A percentile compares a stretch with the other conserved stretches of the same genome.
phyloP scores from a whole-genome alignment of 2,113 vertebrate genomes.

The Charadrius vociferus region DNA sequence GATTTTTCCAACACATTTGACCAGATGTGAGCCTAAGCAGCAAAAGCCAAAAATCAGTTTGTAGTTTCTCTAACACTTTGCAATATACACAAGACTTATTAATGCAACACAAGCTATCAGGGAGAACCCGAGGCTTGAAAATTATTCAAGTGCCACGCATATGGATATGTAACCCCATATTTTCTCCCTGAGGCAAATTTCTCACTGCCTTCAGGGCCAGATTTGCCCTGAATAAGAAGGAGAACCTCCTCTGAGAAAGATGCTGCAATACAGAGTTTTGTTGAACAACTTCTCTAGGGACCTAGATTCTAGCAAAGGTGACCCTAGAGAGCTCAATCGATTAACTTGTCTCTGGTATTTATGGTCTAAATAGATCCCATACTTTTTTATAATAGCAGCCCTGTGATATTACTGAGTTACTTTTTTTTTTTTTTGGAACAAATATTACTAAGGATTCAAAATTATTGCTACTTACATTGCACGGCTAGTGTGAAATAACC shows the following conservation, averaged over 20 bases:
- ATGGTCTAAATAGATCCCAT: not conserved
- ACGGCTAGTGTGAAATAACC: not conserved
- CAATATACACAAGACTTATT: not conserved
- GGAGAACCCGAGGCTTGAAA: not conserved
- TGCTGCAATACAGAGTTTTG: not conserved
- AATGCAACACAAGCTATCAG: not conserved
- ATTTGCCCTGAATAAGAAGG: not conserved
- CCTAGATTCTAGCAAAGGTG: not conserved
- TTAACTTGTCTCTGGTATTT: not conserved
- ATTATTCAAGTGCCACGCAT: not conserved
- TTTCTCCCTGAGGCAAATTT: not conserved
- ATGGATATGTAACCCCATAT: not conserved
- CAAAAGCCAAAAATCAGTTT: not conserved
- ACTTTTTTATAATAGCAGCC: not conserved
- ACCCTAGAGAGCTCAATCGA: not conserved
- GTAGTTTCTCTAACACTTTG: not conserved
- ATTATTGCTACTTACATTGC: not conserved
- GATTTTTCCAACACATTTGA: not conserved
- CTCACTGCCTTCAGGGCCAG: not conserved
- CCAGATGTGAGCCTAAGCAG: not conserved
- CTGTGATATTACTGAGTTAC: not conserved
- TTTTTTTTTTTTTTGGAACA: not conserved
- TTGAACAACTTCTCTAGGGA: not conserved
- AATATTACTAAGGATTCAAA: not conserved
- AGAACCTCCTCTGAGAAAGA: not conserved